Evolutionary conservation across 2,888 invertebrate genomes (phyloP), one percentile per base, ranked within the genome.

Genomic region (Epinotia demarniana): DNA sequence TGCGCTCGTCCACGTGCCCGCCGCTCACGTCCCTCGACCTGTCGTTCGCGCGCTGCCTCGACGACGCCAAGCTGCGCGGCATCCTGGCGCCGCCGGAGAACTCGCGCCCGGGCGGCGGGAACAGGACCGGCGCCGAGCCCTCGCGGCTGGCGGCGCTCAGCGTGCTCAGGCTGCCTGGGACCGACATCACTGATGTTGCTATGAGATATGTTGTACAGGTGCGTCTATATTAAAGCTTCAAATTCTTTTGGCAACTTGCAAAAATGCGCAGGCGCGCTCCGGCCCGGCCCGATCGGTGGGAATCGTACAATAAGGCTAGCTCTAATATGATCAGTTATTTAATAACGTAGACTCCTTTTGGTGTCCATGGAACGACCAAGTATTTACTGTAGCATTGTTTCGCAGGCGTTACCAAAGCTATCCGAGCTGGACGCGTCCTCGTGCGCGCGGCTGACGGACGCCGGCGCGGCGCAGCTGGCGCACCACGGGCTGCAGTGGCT

Each of bases 111-210:
- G 93, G 93, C 2, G 93, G 92, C 6, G 92, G 92, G 2, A 87
- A 85, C 19, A 77, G 90, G 23, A 89, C 91, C 9, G 92, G 93
- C n/a, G 89, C 91, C 0, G 93, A 93, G 76, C 93, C 93, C 0
- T 88, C 89, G 3, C 81, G 93, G 3, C 95, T 99, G 57, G 96
- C 97, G 60, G 96, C 97, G 80, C 91, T 99, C 46, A 95, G 96
- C 78, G 96, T 95, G 72, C 92, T 99, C 19, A 95, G 96, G 78
- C 92, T 99, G 71, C 97, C 98, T 33, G 98, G 98, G 13, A 98
- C 98, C 0, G 98, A 98, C 83, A 96, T 99, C 78, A 97, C 98
- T 0, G 99, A 99, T 87, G 96, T 98, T n/a, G 96, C 97, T 0
- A 94, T 98, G 89, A 81, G 94, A 85, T 94, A 92, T 74, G 90